phyloP scores from a whole-genome alignment of 1,140 invertebrate genomes.

The Drosophila arizonae region DNA sequence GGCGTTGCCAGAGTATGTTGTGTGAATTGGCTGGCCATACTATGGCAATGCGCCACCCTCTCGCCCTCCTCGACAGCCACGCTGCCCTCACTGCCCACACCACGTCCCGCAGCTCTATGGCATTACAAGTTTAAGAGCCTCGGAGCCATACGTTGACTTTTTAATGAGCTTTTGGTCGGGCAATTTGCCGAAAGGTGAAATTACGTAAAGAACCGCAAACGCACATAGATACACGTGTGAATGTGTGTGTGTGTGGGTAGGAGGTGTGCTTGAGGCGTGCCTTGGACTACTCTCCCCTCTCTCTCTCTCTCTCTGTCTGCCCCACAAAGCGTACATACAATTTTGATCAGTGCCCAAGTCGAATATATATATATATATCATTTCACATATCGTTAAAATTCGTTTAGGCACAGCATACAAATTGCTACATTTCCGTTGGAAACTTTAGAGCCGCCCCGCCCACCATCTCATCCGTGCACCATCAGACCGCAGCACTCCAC shows the following conservation, averaged over 20 bases:
- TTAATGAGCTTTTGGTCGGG: constrained; percentile 70
- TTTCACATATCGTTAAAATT: constrained; percentile 82
- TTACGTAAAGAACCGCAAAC: constrained; percentile 37
- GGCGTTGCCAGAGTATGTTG: constrained; percentile 36
- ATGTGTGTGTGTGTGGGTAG: not conserved
- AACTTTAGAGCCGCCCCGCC: constrained; percentile 51
- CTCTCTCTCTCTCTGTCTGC: not conserved
- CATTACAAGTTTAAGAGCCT: constrained; percentile 62
- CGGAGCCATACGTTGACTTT: constrained; percentile 69
- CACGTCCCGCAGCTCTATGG: constrained; percentile 3
- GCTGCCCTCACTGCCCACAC: not conserved
- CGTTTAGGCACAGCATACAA: constrained; percentile 80
- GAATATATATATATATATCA: too few relatives aligned
- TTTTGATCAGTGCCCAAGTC: constrained; percentile 72
- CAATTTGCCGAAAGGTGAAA: constrained; percentile 75
- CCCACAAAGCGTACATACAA: constrained; percentile 46
- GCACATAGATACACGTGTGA: constrained; percentile 17
- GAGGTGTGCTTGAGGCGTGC: constrained; percentile 30
- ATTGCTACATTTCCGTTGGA: constrained; percentile 77
- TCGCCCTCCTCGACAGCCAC: too few relatives aligned
- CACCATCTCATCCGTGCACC: not conserved
- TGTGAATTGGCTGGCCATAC: constrained; percentile 43
- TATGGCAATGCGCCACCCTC: constrained; percentile 32
- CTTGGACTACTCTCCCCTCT: constrained; percentile 4
- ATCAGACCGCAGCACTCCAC: constrained; percentile 19